phyloP scores from a whole-genome alignment of 2,113 vertebrate genomes.

The Megaleporinus macrocephalus region DNA sequence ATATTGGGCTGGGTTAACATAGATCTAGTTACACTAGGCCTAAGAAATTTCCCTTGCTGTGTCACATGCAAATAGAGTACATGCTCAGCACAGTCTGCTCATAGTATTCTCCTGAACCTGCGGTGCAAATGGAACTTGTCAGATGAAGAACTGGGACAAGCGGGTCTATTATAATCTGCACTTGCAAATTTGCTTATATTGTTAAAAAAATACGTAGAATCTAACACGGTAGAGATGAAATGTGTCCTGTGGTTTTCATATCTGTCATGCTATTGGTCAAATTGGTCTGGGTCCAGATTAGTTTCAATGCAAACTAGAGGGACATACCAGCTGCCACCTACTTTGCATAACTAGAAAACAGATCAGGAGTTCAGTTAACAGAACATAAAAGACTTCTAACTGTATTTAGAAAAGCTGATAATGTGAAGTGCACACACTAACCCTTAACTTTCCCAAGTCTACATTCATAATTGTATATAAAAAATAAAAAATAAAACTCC shows the following conservation, averaged over 20 bases:
- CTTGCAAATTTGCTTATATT: background rate
- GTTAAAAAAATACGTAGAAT: background rate
- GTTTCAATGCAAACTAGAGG: background rate
- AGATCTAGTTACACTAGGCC: background rate
- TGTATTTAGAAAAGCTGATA: background rate
- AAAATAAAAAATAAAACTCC: background rate
- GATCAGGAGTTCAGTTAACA: background rate
- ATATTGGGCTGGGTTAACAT: background rate
- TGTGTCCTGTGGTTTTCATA: background rate
- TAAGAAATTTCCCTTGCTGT: conserved; percentile 12
- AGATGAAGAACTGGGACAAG: background rate
- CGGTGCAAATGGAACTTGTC: conserved; percentile 15
- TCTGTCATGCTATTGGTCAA: background rate
- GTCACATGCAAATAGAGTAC: conserved; percentile 12
- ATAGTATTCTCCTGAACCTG: background rate
- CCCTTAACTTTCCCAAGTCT: background rate
- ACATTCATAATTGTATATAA: background rate
- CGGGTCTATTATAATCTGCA: background rate
- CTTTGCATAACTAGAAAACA: conserved; percentile 36
- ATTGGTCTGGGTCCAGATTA: background rate
- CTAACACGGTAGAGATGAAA: background rate
- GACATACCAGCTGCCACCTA: background rate
- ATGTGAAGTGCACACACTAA: background rate
- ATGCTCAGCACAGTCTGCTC: background rate
- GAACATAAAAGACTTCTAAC: background rate